Base-by-base conservation (phyloP, 2,888 invertebrate genomes). In the Dryobota labecula region DNA sequence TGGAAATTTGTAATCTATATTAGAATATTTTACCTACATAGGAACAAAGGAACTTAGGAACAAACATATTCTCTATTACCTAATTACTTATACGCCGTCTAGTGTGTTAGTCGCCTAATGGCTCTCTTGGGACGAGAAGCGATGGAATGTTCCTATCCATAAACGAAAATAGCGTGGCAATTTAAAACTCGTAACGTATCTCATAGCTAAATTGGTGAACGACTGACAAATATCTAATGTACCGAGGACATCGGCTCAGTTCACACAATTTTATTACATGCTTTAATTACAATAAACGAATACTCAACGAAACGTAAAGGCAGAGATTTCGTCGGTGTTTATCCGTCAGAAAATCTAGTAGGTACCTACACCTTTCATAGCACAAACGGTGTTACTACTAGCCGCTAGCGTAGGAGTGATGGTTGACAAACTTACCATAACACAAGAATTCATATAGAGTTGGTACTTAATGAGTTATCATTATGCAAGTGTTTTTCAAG, bases 101-200 rank as follows among this genome's bases (percentile, higher is more conserved):
- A 67, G 27, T 76, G 36, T 38, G 49, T 49, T 54, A 47, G 47
- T 54, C 27, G 36, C 7, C 2, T 41, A 51, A 65, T 56, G 47
- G 45, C 53, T 45, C 65, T 49, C 33, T 38, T 45, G 73, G 62
- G 68, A 62, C 45, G 1, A n/a, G 41, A 51, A 11, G 36, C 61
- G 33, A 68, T 68, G 61, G 61, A 82, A 77, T 82, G 67, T 62
- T 65, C 18, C 65, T 62, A 81, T 51, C 43, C 49, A 38, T 60
- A 65, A 67, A 58, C 38, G 64, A 72, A 61, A 79, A 82, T 72
- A 53, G 57, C 53, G 57, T 49, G 11, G 33, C 53, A 78, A 71
- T 79, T 78, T 62, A 76, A 71, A 68, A 80, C 73, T 63, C n/a
- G n/a, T n/a, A n/a, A 49, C 60, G 63, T 80, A 66, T 64, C 45